phyloP scores from a whole-genome alignment of 2,797 vertebrate species.

The Enteromius radiatus region DNA sequence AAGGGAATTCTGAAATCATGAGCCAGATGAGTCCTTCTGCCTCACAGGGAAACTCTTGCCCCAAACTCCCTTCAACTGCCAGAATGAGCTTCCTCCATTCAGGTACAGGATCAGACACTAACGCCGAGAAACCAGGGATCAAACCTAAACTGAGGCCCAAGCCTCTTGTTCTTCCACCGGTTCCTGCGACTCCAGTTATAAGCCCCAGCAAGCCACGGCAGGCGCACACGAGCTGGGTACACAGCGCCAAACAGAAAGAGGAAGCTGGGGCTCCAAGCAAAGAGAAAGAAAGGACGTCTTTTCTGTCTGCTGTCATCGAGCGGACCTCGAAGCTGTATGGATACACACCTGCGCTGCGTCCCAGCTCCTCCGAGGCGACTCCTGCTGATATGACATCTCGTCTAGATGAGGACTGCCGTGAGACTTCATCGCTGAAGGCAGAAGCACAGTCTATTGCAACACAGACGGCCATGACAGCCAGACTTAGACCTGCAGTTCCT shows the following conservation, averaged over 20 bases:
- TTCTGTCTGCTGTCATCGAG: slow-evolving; percentile 63
- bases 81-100: slow-evolving; percentile 59
- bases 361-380: slow-evolving; percentile 28
- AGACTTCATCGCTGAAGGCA: slow-evolving; percentile 27
- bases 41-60: slow-evolving; percentile 33
- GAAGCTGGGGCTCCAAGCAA: slow-evolving; percentile 45
- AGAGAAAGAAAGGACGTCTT: slow-evolving; percentile 52
- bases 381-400: slow-evolving; percentile 17
- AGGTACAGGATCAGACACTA: slow-evolving; percentile 21
- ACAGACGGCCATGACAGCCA: background rate
- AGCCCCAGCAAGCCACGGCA: slow-evolving; percentile 10
- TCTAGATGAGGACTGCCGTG: background rate
- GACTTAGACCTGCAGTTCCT: slow-evolving; percentile 37
- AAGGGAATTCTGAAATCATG: slow-evolving; percentile 55
- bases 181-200: slow-evolving; percentile 25
- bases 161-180: slow-evolving; percentile 43
- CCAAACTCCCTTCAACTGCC: slow-evolving; percentile 25
- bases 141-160: slow-evolving; percentile 43
- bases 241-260: slow-evolving; percentile 59
- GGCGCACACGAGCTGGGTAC: slow-evolving; percentile 46
- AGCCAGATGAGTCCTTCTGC: slow-evolving; percentile 42
- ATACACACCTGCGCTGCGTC: slow-evolving; percentile 39
- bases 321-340: slow-evolving; percentile 60
- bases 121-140: slow-evolving; percentile 20
- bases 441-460: background rate